These are phyloP conservation scores for Heliconius sara DNA, from an alignment of 2,888 invertebrate species.

Conservation along the genomic window DNA sequence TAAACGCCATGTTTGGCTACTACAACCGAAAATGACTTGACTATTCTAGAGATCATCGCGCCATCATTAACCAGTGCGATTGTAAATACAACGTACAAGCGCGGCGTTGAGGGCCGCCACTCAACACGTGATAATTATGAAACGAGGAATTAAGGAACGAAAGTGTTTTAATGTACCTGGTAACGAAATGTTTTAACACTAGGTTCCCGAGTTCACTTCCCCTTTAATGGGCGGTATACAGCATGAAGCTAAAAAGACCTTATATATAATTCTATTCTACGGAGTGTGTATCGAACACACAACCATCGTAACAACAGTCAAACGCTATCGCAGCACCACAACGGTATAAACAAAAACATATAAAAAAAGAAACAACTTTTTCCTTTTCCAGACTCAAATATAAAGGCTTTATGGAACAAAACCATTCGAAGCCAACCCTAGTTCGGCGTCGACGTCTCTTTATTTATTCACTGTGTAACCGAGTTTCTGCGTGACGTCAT, in stretches of 20 bases:
- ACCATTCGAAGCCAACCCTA: constrained; percentile 21
- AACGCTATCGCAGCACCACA: too few relatives aligned
- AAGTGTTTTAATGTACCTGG: too few relatives aligned
- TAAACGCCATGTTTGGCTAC: too few relatives aligned
- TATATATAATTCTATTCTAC: too few relatives aligned
- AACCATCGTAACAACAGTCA: too few relatives aligned
- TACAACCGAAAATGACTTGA: too few relatives aligned
- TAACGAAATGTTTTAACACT: not conserved
- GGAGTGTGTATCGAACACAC: too few relatives aligned
- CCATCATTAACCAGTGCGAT: not conserved
- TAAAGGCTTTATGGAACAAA: constrained; percentile 10
- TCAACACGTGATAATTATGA: not conserved
- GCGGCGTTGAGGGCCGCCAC: not conserved
- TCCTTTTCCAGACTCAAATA: not conserved
- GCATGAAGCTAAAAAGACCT: not conserved
- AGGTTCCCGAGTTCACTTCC: not conserved
- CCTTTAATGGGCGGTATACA: not conserved
- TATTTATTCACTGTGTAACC: constrained; percentile 46
- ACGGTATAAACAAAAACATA: not conserved
- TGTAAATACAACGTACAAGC: not conserved
- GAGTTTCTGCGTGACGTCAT: constrained; percentile 47
- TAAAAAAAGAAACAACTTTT: not conserved
- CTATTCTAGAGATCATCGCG: too few relatives aligned
- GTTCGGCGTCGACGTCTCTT: constrained; percentile 39
- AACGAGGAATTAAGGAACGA: too few relatives aligned